A percentile compares a stretch with the other conserved stretches of the same genome.
These are phyloP conservation scores for Xylota sylvarum DNA, from an alignment of 2,888 invertebrate species.

Conservation along the genomic window DNA sequence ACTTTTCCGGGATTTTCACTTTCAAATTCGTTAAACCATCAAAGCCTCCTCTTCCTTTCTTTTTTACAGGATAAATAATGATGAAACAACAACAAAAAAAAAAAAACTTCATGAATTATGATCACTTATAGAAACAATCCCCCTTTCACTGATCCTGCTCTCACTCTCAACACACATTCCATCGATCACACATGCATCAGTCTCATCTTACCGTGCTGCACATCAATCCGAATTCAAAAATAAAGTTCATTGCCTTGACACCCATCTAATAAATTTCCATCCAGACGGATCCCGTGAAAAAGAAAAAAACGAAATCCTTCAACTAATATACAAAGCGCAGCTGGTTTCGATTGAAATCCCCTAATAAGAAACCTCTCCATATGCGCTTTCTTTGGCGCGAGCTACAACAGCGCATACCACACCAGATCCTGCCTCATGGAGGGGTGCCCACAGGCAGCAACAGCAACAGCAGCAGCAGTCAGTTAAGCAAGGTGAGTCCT, in stretches of 20 bases:
- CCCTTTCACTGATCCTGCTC: slow-evolving; percentile 27
- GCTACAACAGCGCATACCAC: slow-evolving; percentile 41
- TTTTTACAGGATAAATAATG: slow-evolving; percentile 34
- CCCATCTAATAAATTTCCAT: slow-evolving; percentile 76
- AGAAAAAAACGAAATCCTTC: slow-evolving; percentile 31
- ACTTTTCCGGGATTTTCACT: slow-evolving; percentile 48
- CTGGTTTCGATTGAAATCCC: slow-evolving; percentile 56
- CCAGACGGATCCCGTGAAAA: not conserved
- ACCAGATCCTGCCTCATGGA: slow-evolving; percentile 31
- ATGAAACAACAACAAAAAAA: slow-evolving; percentile 14
- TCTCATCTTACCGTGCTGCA: slow-evolving; percentile 65
- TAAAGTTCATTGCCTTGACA: slow-evolving; percentile 76
- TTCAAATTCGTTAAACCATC: slow-evolving; percentile 45
- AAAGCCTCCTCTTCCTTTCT: slow-evolving; percentile 32
- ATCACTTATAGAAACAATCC: slow-evolving; percentile 27
- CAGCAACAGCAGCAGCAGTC: slow-evolving; percentile 14
- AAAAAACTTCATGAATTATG: slow-evolving; percentile 39
- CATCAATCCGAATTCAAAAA: slow-evolving; percentile 51
- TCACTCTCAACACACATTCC: slow-evolving; percentile 53
- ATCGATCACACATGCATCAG: slow-evolving; percentile 69
- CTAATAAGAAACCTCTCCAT: slow-evolving; percentile 48
- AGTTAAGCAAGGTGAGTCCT: slow-evolving; percentile 62
- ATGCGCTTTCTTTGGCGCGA: slow-evolving; percentile 73
- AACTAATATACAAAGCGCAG: slow-evolving; percentile 54
- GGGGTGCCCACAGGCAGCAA: slow-evolving; percentile 62